Percentiles rank a stretch among this genome's conserved stretches.
phyloP scores from a whole-genome alignment of 1,140 invertebrate genomes.

The Drosophila subobscura region DNA sequence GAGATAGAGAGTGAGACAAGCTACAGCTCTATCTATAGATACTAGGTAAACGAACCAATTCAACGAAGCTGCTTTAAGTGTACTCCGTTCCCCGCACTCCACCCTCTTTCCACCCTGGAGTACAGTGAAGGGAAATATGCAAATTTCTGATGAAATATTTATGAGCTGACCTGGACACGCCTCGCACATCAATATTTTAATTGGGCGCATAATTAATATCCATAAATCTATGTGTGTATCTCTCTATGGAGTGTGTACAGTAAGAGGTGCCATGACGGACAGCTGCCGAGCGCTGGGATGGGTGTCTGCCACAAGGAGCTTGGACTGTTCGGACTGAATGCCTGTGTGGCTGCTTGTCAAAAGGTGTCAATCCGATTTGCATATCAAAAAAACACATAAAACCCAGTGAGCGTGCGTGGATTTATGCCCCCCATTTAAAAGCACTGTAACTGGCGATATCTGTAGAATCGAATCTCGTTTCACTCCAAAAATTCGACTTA shows the following conservation, averaged over 20 bases:
- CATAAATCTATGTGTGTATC: constrained; percentile 1
- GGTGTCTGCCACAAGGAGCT: constrained; percentile 1
- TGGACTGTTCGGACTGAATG: too few relatives aligned
- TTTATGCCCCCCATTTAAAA: background rate
- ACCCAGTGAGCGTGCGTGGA: background rate
- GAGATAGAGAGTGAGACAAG: too few relatives aligned
- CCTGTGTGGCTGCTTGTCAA: background rate
- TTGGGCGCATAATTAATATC: constrained; percentile 56
- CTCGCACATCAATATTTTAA: constrained; percentile 59
- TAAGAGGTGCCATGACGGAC: too few relatives aligned
- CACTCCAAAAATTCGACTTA: constrained; percentile 37
- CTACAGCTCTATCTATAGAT: constrained; percentile 11
- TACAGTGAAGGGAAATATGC: constrained; percentile 12
- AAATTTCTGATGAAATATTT: constrained; percentile 66
- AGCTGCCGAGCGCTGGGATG: too few relatives aligned
- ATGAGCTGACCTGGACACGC: constrained; percentile 39
- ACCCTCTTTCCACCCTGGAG: too few relatives aligned
- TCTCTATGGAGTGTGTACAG: background rate
- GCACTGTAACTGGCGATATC: constrained; percentile 8
- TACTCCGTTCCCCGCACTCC: too few relatives aligned
- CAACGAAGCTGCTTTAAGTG: too few relatives aligned
- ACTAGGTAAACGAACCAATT: background rate
- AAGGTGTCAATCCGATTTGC: constrained; percentile 53
- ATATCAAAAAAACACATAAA: constrained; percentile 27
- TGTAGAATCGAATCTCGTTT: constrained; percentile 5